phyloP scores from a whole-genome alignment of 2,888 invertebrate species.

The Oxystoma pomonae region DNA sequence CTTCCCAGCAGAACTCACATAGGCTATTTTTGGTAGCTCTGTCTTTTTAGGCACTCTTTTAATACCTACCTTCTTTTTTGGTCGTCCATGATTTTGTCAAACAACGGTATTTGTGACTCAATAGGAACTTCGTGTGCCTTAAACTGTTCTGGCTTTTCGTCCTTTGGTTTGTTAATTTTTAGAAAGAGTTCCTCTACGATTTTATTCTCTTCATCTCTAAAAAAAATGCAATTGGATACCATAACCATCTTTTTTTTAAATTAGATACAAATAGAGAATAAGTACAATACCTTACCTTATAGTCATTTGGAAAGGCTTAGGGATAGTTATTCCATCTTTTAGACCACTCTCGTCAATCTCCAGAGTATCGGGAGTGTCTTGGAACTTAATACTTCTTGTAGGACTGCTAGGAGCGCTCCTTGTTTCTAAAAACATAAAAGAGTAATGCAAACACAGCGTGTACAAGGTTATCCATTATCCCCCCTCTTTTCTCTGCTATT shows the following conservation, averaged over 20 bases:
- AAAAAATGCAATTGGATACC: constrained; percentile 28
- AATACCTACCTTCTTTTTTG: constrained; percentile 61
- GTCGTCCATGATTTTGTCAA: constrained; percentile 67
- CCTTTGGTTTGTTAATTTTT: constrained; percentile 41
- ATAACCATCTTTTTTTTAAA: background rate
- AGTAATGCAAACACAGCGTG: no score
- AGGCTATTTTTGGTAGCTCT: no score
- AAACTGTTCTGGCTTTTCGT: constrained; percentile 52
- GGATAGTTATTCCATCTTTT: constrained; percentile 52
- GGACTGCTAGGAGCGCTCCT: constrained; percentile 60
- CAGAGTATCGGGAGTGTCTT: constrained; percentile 37
- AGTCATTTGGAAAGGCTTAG: constrained; percentile 68
- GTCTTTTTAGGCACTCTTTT: no score
- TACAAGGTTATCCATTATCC: no score
- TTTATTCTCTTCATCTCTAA: constrained; percentile 63
- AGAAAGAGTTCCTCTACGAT: constrained; percentile 50
- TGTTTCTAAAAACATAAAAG: no score
- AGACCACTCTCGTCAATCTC: no score
- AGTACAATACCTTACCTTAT: constrained; percentile 53
- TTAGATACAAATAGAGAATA: background rate
- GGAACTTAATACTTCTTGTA: constrained; percentile 43
- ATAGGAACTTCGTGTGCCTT: constrained; percentile 63
- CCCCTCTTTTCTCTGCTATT: no score
- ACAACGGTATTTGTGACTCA: constrained; percentile 66
- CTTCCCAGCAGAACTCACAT: no score